These are phyloP conservation scores for Heliangelus exortis DNA, from an alignment of 2,797 vertebrate genomes.

Conservation along the genomic window DNA sequence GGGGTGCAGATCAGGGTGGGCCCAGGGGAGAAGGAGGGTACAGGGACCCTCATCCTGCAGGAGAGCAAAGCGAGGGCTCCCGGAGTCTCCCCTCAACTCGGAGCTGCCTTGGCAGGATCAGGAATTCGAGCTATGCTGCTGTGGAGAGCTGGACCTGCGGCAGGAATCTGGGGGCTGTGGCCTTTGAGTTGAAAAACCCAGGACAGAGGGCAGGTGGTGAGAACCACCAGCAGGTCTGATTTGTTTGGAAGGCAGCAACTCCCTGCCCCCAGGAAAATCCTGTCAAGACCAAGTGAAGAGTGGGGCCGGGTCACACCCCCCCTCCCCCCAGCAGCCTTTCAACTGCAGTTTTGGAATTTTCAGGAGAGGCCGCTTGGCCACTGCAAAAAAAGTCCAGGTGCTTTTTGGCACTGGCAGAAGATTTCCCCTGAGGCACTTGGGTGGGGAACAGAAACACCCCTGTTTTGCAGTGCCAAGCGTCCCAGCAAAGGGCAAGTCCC, in stretches of 20 bases:
- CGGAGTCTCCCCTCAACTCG: not conserved
- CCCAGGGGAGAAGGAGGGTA: not conserved
- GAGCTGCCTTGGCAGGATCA: not conserved
- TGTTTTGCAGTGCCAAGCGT: not conserved
- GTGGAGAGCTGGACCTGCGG: not conserved
- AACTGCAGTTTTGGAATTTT: not conserved
- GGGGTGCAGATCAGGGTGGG: not conserved
- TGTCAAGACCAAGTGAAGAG: not conserved
- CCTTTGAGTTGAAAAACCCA: not conserved
- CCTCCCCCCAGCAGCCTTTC: not conserved
- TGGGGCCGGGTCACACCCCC: rapidly evolving
- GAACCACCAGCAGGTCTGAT: not conserved
- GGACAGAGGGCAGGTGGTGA: rapidly evolving
- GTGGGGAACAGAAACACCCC: not conserved
- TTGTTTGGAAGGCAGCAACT: not conserved
- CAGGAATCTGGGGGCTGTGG: constrained; percentile 25
- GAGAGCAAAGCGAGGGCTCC: not conserved
- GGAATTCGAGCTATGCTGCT: constrained; percentile 38
- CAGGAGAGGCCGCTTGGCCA: not conserved
- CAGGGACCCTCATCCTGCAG: rapidly evolving
- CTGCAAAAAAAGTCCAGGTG: not conserved
- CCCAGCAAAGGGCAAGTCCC: not conserved
- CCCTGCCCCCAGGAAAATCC: not conserved
- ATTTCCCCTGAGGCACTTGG: not conserved
- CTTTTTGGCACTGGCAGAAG: not conserved